phyloP scores from a whole-genome alignment of 2,113 vertebrate genomes.

The Poeciliopsis retropinna region DNA sequence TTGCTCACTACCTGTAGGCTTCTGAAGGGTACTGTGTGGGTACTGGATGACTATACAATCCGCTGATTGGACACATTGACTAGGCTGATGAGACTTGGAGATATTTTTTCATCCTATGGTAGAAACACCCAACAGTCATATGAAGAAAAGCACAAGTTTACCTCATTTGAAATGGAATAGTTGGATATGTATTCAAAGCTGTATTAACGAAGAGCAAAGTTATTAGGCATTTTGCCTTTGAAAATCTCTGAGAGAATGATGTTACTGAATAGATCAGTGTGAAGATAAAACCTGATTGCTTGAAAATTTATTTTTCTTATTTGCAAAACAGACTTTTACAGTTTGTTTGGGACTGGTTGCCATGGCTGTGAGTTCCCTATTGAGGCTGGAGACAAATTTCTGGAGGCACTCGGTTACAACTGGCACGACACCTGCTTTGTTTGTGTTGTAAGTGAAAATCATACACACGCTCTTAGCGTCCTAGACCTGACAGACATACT shows the following conservation, averaged over 20 bases:
- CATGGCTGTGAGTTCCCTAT: conserved; percentile 97
- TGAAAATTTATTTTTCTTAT: conserved; percentile 3
- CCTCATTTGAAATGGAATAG: neutral
- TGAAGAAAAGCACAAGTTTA: neutral
- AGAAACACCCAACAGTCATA: neutral
- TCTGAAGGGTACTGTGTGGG: conserved; percentile 1
- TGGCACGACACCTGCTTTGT: conserved; percentile 99
- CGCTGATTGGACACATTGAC: neutral
- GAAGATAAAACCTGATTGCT: neutral
- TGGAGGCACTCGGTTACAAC: conserved; percentile 92
- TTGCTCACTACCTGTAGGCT: neutral
- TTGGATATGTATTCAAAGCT: neutral
- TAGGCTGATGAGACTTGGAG: neutral
- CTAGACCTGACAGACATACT: neutral
- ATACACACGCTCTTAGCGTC: neutral
- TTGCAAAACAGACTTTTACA: conserved; percentile 85
- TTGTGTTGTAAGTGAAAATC: conserved; percentile 85
- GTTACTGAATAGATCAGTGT: neutral
- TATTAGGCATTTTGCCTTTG: neutral
- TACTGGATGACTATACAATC: neutral
- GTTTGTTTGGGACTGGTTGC: conserved; percentile 92
- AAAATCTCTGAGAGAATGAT: neutral
- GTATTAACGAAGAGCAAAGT: no score
- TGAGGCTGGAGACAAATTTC: conserved; percentile 95
- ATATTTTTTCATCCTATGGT: neutral